A percentile compares a stretch with the other conserved stretches of the same genome.
phyloP scores from a whole-genome alignment of 2,797 vertebrate species.

The Holocentrus rufus region DNA sequence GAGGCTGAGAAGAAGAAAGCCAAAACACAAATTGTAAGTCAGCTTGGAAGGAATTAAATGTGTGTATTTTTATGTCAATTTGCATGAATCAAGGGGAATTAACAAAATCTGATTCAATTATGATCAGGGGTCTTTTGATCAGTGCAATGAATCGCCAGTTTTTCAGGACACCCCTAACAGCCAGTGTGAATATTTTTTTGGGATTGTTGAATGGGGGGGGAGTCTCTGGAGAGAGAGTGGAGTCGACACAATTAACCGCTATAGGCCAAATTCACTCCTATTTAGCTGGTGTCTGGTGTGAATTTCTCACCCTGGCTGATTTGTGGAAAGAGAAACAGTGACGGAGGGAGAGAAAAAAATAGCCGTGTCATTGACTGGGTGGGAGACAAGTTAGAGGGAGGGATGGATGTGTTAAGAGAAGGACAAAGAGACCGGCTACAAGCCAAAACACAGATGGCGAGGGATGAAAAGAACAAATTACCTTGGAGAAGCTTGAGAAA shows the following conservation, averaged over 20 bases:
- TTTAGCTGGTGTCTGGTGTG: background rate
- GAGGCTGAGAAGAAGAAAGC: constrained; percentile 97
- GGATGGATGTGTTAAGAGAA: too few relatives aligned
- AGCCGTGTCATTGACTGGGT: too few relatives aligned
- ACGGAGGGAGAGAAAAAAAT: too few relatives aligned
- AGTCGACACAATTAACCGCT: background rate
- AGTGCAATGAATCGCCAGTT: too few relatives aligned
- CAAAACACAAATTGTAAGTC: constrained; percentile 94
- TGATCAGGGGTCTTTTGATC: background rate
- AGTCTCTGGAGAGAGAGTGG: background rate
- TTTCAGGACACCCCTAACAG: too few relatives aligned
- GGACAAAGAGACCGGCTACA: background rate
- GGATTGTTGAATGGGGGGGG: background rate
- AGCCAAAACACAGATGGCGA: background rate
- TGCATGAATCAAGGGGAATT: too few relatives aligned
- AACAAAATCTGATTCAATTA: too few relatives aligned
- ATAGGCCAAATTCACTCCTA: background rate
- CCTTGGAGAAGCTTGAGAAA: background rate
- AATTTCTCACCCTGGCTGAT: background rate
- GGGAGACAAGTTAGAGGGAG: too few relatives aligned
- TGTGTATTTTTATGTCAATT: too few relatives aligned
- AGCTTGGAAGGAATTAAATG: background rate
- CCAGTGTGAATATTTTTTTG: background rate
- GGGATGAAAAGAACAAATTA: background rate
- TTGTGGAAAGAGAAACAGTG: background rate